Evolutionary conservation across 2,113 vertebrate species (phyloP).

Genomic region (Ia io): DNA sequence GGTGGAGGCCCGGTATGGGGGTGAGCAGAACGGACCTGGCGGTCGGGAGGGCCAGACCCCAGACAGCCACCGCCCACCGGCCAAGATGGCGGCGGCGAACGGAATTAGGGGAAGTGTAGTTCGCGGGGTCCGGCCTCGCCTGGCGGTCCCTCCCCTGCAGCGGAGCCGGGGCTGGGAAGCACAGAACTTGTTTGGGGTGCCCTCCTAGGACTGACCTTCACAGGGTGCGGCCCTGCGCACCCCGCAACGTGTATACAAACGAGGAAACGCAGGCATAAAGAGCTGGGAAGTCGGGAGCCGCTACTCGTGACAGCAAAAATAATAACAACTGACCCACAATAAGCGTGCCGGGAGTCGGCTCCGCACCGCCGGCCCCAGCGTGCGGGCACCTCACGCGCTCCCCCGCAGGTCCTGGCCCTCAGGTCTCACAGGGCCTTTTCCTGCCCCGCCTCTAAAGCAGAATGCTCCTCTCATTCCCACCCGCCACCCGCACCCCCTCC

Average conservation of each 20-base stretch:
- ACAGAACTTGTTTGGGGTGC: not conserved
- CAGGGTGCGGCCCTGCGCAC: not conserved
- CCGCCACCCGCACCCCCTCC: too few relatives aligned
- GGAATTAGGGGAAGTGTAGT: slow-evolving; percentile 69
- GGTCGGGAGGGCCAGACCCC: not conserved
- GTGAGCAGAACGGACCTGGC: not conserved
- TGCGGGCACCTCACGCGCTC: not conserved
- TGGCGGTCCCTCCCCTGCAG: not conserved
- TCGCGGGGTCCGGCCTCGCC: not conserved
- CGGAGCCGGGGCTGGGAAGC: not conserved
- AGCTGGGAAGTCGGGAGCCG: not conserved
- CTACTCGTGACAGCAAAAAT: not conserved
- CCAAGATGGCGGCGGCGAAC: slow-evolving; percentile 39
- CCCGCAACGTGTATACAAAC: not conserved
- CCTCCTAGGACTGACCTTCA: not conserved
- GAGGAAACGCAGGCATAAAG: not conserved
- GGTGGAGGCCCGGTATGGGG: not conserved
- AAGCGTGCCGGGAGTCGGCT: not conserved
- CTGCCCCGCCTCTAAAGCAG: not conserved
- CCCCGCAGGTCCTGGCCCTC: not conserved
- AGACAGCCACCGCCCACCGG: slow-evolving; percentile 64
- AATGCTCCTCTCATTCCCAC: not conserved
- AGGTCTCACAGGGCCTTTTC: not conserved
- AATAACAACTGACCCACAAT: not conserved
- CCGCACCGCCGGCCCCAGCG: not conserved